Evolutionary conservation across 2,888 invertebrate genomes (phyloP), one percentile per base, ranked within the genome.

Genomic region (Schizaphis graminum): DNA sequence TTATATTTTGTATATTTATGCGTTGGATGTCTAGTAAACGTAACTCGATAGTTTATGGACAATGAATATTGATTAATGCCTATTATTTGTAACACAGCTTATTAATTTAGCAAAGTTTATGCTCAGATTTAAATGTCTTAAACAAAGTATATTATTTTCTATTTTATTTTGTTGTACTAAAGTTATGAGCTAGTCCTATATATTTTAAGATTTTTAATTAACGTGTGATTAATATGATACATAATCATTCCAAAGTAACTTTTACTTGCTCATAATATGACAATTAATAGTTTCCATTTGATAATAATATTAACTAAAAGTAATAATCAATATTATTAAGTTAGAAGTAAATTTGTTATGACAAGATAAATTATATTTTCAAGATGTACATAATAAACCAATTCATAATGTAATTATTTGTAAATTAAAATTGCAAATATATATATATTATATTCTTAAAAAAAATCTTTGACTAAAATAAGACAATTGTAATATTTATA

Each of bases 21-120:
- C 91, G 94, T 94, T 94, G 94, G 94, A 61, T 94, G 44, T 94
- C 94, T 47, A 94, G 91, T 91, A 94, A 94, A 91, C 94, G 94
- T n/a, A 90, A 94, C 28, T 85, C 90, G 21, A 91, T 94, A 86
- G 91, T 94, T 87, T 94, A 94, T 94, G 94, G 94, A 26, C 86
- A 94, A 91, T 94, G 44, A 94, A n/a, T 13, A 2, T 16, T 85
- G 53, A 61, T n/a, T 35, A 53, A 21, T 93, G 47, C 56, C 89
- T 90, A 61, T 35, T 67, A 67, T 47, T 49, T 90, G 49, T 91
- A 94, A 61, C 47, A 85, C 28, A 84, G 89, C 93, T 90, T 90
- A 35, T 47, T 86, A 94, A 67, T 90, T 49, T 21, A 53, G 49
- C 28, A 87, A 94, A 86, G 53, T 67, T 56, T 87, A 57, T 85